These are phyloP conservation scores for Pemphredon lugubris DNA, from an alignment of 2,888 invertebrate genomes.

Conservation along the genomic window DNA sequence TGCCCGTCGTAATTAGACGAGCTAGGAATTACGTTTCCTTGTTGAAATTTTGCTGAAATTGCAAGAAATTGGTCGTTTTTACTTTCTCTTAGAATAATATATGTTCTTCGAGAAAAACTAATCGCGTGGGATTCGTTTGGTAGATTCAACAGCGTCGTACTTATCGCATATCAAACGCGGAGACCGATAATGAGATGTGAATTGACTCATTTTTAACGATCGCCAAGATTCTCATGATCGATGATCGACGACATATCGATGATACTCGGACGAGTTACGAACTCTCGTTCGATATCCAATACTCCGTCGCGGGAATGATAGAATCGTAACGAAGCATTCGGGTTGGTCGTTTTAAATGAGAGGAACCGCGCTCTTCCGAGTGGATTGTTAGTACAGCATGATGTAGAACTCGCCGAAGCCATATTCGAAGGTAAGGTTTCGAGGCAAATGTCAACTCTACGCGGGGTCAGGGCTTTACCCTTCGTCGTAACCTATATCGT, in stretches of 20 bases:
- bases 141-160: too few relatives aligned
- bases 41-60: too few relatives aligned
- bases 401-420: conserved; percentile 67
- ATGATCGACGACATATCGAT: too few relatives aligned
- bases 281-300: conserved; percentile 29
- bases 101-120: too few relatives aligned
- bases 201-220: too few relatives aligned
- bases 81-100: too few relatives aligned
- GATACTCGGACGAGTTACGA: too few relatives aligned
- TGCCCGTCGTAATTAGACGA: conserved; percentile 1
- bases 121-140: too few relatives aligned
- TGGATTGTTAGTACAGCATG: conserved; percentile 21
- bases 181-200: too few relatives aligned
- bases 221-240: too few relatives aligned
- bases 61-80: too few relatives aligned
- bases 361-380: background rate
- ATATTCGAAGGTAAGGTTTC: conserved; percentile 74
- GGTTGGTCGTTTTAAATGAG: background rate
- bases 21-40: background rate
- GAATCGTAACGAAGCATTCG: conserved; percentile 19
- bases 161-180: too few relatives aligned
- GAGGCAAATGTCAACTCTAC: conserved; percentile 73
- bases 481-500: conserved; percentile 59
- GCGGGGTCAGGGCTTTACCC: conserved; percentile 66
- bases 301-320: conserved; percentile 12